These are phyloP conservation scores for Simalia tracyae DNA, from an alignment of 2,797 vertebrate species.

Conservation along the genomic window DNA sequence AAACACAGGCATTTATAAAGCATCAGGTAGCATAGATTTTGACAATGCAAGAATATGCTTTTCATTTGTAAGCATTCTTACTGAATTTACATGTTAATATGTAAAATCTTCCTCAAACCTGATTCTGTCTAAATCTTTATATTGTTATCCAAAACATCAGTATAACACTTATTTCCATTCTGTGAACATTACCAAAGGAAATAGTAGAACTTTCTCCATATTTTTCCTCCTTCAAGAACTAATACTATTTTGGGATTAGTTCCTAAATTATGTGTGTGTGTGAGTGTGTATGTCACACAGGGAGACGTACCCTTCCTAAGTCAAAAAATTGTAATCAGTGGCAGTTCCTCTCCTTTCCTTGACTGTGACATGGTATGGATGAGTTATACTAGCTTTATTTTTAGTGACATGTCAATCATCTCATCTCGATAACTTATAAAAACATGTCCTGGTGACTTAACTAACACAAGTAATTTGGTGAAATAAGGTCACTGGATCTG, in stretches of 20 bases:
- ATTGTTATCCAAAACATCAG: not conserved
- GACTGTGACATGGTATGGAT: too few relatives aligned
- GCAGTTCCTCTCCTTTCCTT: not conserved
- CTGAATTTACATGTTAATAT: not conserved
- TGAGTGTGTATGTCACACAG: not conserved
- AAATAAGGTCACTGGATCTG: not conserved
- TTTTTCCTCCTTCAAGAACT: not conserved
- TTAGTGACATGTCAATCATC: not conserved
- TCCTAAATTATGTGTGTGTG: not conserved
- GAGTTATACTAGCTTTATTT: not conserved
- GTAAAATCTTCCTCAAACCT: not conserved
- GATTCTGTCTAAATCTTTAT: not conserved
- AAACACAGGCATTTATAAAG: slow-evolving; percentile 1
- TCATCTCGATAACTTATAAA: not conserved
- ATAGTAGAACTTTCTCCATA: not conserved
- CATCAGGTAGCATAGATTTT: not conserved
- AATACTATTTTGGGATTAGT: not conserved
- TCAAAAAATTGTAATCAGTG: not conserved
- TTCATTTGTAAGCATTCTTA: slow-evolving; percentile 13
- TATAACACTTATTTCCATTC: not conserved
- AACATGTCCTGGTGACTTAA: not conserved
- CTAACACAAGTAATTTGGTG: not conserved
- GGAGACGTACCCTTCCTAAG: not conserved
- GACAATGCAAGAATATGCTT: not conserved
- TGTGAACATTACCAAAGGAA: slow-evolving; percentile 2